Conservation (phyloP, 2,113 vertebrate species). For the Eira barbara region DNA sequence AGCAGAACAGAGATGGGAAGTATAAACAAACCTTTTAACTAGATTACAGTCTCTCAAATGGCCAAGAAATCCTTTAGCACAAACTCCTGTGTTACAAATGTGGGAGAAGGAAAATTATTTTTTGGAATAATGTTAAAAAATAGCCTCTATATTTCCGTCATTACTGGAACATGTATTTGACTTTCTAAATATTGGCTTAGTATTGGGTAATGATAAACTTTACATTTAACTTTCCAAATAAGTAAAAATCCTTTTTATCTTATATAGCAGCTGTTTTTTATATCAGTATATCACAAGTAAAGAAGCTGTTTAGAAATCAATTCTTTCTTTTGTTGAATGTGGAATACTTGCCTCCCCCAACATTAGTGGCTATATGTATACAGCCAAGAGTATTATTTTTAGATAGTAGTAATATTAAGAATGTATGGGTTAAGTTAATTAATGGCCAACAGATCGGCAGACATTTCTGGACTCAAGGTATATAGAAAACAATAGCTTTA, state of each 20-base stretch:
- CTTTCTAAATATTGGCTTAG: not conserved
- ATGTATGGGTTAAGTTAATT: not conserved
- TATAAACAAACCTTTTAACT: slow-evolving; percentile 82
- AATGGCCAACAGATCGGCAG: not conserved
- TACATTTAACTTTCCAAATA: not conserved
- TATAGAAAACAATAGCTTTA: not conserved
- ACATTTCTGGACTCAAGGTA: not conserved
- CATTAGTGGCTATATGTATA: not conserved
- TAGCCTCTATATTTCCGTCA: not conserved
- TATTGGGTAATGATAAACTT: slow-evolving; percentile 20
- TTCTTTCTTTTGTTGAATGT: not conserved
- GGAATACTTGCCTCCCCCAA: not conserved
- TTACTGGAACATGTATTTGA: slow-evolving; percentile 15
- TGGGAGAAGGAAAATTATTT: slow-evolving; percentile 49
- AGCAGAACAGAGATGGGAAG: slow-evolving; percentile 80
- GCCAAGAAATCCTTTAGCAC: slow-evolving; percentile 73
- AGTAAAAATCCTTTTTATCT: slow-evolving; percentile 26
- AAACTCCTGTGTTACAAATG: slow-evolving; percentile 64
- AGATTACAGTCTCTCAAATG: slow-evolving; percentile 76
- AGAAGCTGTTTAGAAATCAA: slow-evolving; percentile 47
- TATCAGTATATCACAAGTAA: slow-evolving; percentile 20
- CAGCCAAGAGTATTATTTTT: not conserved
- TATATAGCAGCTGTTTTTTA: slow-evolving; percentile 28
- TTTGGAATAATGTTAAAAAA: slow-evolving; percentile 51
- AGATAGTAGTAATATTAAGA: slow-evolving; percentile 17